Evolutionary conservation across 2,797 vertebrate genomes (phyloP).

Genomic region (Coregonus sp.): DNA sequence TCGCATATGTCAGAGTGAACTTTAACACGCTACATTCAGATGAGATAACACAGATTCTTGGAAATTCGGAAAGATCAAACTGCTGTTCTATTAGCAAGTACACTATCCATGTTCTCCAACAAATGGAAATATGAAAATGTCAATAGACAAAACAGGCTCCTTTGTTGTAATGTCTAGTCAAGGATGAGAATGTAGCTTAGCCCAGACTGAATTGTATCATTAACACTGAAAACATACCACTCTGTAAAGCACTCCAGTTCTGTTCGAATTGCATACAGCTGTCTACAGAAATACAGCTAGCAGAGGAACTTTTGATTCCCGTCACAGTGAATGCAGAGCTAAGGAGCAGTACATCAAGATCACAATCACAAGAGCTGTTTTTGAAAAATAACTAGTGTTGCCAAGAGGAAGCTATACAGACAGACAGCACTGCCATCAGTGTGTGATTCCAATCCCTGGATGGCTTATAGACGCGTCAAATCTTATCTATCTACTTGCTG

Average conservation of each 20-base stretch:
- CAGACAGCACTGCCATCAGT: conserved; percentile 69
- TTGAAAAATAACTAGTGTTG: conserved; percentile 19
- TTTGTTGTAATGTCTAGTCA: background rate
- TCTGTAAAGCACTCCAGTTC: conserved; percentile 20
- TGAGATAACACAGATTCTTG: background rate
- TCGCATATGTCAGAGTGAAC: conserved; percentile 38
- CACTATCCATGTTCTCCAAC: background rate
- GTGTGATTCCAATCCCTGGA: conserved; percentile 76
- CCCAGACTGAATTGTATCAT: conserved; percentile 10
- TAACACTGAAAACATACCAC: conserved; percentile 25
- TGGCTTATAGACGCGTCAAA: conserved; percentile 74
- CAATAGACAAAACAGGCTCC: background rate
- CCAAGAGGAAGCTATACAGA: conserved; percentile 69
- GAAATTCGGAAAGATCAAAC: background rate
- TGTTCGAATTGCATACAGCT: conserved; percentile 52
- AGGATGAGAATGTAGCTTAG: background rate
- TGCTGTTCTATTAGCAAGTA: background rate
- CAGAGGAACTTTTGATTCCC: conserved; percentile 45
- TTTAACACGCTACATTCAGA: conserved; percentile 30
- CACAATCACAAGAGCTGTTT: conserved; percentile 71
- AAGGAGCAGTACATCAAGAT: conserved; percentile 68
- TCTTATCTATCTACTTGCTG: conserved; percentile 81
- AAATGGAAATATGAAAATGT: background rate
- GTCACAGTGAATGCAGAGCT: conserved; percentile 68
- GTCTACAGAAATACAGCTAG: conserved; percentile 40